phyloP scores from a whole-genome alignment of 2,888 invertebrate genomes.

The Enoplolaimus lenunculus region DNA sequence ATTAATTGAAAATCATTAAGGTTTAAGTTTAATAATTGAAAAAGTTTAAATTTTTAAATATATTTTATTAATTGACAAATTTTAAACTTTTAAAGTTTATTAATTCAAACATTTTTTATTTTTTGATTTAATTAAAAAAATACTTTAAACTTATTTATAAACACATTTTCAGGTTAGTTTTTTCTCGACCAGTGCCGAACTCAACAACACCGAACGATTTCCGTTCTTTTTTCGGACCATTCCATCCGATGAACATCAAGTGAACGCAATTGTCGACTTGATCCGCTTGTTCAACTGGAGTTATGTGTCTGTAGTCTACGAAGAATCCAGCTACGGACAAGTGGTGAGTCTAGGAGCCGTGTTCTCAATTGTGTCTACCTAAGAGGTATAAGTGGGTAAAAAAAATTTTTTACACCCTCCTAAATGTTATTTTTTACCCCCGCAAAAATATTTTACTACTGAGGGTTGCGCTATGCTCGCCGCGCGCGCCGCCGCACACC shows the following conservation, averaged over 20 bases:
- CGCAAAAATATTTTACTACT: no score
- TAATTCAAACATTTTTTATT: neutral
- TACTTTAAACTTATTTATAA: neutral
- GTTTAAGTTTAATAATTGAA: no score
- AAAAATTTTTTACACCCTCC: no score
- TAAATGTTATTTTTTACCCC: no score
- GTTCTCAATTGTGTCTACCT: no score
- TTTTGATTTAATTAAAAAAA: neutral
- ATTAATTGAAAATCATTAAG: no score
- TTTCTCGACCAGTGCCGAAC: constrained; percentile 81
- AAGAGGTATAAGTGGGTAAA: no score
- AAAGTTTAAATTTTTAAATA: neutral
- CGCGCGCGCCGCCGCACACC: no score
- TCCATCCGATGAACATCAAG: constrained; percentile 83
- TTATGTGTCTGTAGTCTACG: constrained; percentile 84
- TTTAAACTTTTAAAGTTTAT: neutral
- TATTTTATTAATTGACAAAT: neutral
- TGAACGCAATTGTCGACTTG: constrained; percentile 82
- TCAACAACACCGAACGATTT: constrained; percentile 82
- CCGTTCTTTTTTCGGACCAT: constrained; percentile 86
- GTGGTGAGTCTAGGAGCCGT: no score
- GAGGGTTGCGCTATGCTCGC: no score
- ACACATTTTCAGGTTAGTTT: constrained; percentile 69
- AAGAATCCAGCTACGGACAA: constrained; percentile 77
- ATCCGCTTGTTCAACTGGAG: constrained; percentile 73